Evolutionary conservation across 2,797 vertebrate species (phyloP).

Genomic region (Hoplostethus atlanticus): DNA sequence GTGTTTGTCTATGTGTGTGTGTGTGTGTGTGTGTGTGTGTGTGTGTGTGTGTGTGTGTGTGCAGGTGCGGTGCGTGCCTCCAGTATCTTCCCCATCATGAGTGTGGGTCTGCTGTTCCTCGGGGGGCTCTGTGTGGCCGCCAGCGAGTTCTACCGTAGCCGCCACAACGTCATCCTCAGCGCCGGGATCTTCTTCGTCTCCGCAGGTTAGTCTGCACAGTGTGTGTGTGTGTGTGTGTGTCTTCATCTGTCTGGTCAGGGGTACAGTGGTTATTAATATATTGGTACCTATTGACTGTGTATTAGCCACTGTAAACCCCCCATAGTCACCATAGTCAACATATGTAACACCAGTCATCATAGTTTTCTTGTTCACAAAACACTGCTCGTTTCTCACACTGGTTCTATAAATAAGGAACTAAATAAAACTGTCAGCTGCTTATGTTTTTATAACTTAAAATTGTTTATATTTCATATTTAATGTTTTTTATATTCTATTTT

Average conservation of each 20-base stretch:
- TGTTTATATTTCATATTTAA: no score
- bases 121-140: constrained; percentile 97
- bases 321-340: no score
- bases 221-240: constrained; percentile 22
- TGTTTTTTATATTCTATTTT: no score
- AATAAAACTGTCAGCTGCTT: no score
- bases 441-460: no score
- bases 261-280: no score
- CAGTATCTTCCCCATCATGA: constrained; percentile 99
- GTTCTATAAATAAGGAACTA: no score
- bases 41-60: constrained; percentile 44
- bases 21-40: constrained; percentile 44
- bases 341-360: no score
- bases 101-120: constrained; percentile 95
- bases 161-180: constrained; percentile 98
- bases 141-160: constrained; percentile 98
- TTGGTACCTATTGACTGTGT: no score
- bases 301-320: no score
- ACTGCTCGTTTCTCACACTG: no score
- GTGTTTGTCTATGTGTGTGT: constrained; percentile 35
- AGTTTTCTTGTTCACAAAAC: no score
- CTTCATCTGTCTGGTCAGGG: not conserved
- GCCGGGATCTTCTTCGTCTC: constrained; percentile 99
- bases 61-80: constrained; percentile 95
- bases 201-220: constrained; percentile 86